These are phyloP conservation scores for Brachirus orientalis DNA, from an alignment of 2,113 vertebrate species.

Conservation along the genomic window DNA sequence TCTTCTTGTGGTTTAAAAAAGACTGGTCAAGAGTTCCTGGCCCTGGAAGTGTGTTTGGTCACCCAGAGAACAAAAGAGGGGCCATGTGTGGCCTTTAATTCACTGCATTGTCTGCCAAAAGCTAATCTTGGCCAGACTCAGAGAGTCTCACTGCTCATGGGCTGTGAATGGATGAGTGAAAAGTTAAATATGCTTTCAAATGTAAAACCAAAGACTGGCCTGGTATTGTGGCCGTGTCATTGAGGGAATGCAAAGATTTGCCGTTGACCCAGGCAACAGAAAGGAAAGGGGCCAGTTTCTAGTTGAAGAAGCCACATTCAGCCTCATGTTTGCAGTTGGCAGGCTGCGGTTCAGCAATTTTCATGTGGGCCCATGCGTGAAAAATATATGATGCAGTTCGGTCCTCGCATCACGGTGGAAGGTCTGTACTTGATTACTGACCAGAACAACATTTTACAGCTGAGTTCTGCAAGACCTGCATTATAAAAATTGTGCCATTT, in stretches of 20 bases:
- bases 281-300: constrained; percentile 52
- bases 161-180: constrained; percentile 78
- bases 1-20: constrained; percentile 68
- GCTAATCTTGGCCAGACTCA: constrained; percentile 85
- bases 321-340: constrained; percentile 54
- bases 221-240: constrained; percentile 72
- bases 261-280: constrained; percentile 72
- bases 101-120: constrained; percentile 81
- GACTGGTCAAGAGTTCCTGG: constrained; percentile 79
- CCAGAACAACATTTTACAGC: too few species aligned
- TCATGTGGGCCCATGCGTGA: constrained; percentile 31
- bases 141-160: constrained; percentile 72
- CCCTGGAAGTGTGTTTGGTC: constrained; percentile 82
- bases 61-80: constrained; percentile 78
- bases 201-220: constrained; percentile 77
- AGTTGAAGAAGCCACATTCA: constrained; percentile 60
- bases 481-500: too few species aligned
- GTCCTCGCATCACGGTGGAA: too few species aligned
- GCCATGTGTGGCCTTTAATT: constrained; percentile 83
- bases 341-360: constrained; percentile 44
- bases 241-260: constrained; percentile 65
- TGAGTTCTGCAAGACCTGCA: too few species aligned
- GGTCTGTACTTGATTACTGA: too few species aligned
- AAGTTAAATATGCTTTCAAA: constrained; percentile 87
- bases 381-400: constrained; percentile 35